Evolutionary conservation across 1,140 invertebrate genomes (phyloP), one percentile per base, ranked within the genome.

Genomic region (Hypothenemus hampei): DNA sequence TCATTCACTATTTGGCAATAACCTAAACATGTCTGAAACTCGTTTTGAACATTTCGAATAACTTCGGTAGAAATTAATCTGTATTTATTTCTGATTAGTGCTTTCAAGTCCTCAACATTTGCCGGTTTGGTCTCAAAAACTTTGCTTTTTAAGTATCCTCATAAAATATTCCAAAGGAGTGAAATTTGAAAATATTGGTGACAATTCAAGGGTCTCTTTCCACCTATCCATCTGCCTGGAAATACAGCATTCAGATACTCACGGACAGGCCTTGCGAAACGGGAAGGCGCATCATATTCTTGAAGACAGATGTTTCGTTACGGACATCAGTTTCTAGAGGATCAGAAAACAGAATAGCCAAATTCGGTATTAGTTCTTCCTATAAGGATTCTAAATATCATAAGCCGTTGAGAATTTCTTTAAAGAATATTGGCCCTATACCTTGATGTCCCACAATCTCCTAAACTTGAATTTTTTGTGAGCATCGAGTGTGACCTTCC

Each of bases 381-480:
- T 23, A 31, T 29, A 57, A 43, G 11, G 50, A 50, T 33, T 57
- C 37, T 13, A 50, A 44, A 43, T 39, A 56, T 29, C 22, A 31
- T 2, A 33, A 10, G 6, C 36, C 33, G 13, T 35, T 39, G n/a
- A 47, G 29, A n/a, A 45, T 59, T 26, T 21, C 36, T 23, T 59
- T 3, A 21, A 36, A 45, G 20, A 58, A 58, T 40, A 46, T 41
- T 11, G 48, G 24, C 24, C 36, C 45, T 46, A 51, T 22, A 8
- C 45, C 18, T 37, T 13, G 45, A 31, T 50, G 23, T 24, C 29
- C 18, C 16, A 57, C 36, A 57, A 57, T 60, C 24, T 43, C 37
- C 19, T 26, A n/a, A n/a, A n/a, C n/a, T n/a, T n/a, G n/a, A n/a
- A n/a, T n/a, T n/a, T n/a, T n/a, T n/a, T n/a, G n/a, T n/a, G n/a